phyloP scores from a whole-genome alignment of 1,140 invertebrate genomes.

The Pseudobourletiella spinata region DNA sequence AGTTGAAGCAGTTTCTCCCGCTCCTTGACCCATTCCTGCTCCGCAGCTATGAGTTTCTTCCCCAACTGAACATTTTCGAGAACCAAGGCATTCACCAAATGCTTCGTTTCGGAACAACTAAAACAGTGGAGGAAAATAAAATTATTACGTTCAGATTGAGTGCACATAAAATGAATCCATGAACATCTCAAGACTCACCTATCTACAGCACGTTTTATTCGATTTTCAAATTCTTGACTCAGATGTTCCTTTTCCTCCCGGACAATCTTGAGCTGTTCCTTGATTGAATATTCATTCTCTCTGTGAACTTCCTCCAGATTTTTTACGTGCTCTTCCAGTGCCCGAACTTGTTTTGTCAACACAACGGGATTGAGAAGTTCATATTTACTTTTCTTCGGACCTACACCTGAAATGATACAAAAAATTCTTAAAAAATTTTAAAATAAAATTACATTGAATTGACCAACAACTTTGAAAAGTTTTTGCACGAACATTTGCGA shows the following conservation, averaged over 20 bases:
- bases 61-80: slow-evolving; percentile 1
- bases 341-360: slow-evolving; percentile 5
- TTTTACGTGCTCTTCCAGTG: slow-evolving; percentile 12
- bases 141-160: not conserved
- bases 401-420: slow-evolving; percentile 1
- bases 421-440: not conserved
- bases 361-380: slow-evolving; percentile 7
- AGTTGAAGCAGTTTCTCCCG: slow-evolving; percentile 7
- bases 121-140: not conserved
- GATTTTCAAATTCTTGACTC: not conserved
- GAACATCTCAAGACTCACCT: not conserved
- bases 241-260: not conserved
- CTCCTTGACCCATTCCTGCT: slow-evolving; percentile 10
- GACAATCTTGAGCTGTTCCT: not conserved
- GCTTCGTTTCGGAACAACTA: not conserved
- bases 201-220: not conserved
- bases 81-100: slow-evolving; percentile 1
- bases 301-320: not conserved
- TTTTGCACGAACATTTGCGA: slow-evolving; percentile 17
- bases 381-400: not conserved
- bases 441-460: no score
- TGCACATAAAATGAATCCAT: not conserved
- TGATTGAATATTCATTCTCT: not conserved
- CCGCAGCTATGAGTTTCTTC: not conserved
- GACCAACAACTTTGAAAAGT: no score